phyloP scores from a whole-genome alignment of 2,888 invertebrate genomes.

The Villa cingulata region DNA sequence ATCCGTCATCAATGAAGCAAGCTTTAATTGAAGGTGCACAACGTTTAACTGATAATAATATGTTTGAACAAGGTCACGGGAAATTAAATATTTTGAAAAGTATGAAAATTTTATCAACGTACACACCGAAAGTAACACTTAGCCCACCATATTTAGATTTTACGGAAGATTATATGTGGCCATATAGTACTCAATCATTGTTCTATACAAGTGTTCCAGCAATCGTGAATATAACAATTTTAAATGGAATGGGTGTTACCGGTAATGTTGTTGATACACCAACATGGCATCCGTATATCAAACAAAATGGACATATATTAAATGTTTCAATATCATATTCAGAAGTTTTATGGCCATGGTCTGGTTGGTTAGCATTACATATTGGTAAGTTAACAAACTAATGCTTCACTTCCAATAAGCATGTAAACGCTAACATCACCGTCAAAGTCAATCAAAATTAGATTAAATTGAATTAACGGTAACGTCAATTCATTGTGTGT shows the following conservation, averaged over 20 bases:
- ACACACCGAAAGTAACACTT: conserved; percentile 48
- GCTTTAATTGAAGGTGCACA: conserved; percentile 83
- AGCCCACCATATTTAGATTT: conserved; percentile 80
- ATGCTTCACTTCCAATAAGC: too few species aligned
- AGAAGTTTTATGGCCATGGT: conserved; percentile 88
- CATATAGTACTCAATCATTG: conserved; percentile 90
- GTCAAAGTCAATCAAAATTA: too few species aligned
- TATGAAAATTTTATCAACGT: conserved; percentile 41
- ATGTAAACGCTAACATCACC: too few species aligned
- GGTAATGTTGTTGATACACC: conserved; percentile 49
- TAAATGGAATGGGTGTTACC: conserved; percentile 85
- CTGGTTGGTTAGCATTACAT: conserved; percentile 82
- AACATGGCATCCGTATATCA: conserved; percentile 76
- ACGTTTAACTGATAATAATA: conserved; percentile 70
- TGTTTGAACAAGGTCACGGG: conserved; percentile 97
- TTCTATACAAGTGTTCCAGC: conserved; percentile 78
- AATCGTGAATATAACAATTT: conserved; percentile 84
- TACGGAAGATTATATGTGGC: conserved; percentile 97
- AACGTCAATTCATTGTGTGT: too few species aligned
- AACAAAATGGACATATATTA: conserved; percentile 64
- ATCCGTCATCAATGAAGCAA: conserved; percentile 92
- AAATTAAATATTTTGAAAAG: conserved; percentile 83
- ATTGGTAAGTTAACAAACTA: conserved; percentile 33
- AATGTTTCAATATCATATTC: conserved; percentile 68
- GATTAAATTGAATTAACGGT: too few species aligned